Evolutionary conservation across 2,113 vertebrate genomes (phyloP), one percentile per base, ranked within the genome.

Genomic region (Leptobrachium ailaonicum): DNA sequence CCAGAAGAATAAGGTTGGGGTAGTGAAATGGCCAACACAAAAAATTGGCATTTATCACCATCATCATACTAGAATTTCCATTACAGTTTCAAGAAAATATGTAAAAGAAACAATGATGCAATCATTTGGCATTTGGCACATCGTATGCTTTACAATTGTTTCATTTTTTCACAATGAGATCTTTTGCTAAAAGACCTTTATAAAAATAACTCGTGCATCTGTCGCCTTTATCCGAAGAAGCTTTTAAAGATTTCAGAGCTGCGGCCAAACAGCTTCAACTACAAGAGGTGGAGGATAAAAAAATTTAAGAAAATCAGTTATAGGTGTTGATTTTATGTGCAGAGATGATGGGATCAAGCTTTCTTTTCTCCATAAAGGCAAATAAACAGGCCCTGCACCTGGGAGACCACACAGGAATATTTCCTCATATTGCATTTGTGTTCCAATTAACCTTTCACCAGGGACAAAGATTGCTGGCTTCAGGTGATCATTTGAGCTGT

Each of bases 351-450:
- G 32, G 42, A 10, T 41, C 5, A 45, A 66, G 43, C 8, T 66
- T 67, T 67, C 50, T 47, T 58, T 41, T 40, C 6, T 41, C 66
- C 62, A 5, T 67, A 62, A 10, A 56, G 71, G 73, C 47, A 73
- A 68, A 45, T 74, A 80, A 80, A 67, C 62, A 73, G 41, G n/a
- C 2, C 20, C 63, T 80, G 77, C 71, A 80, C 78, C 78, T 74
- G 78, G 77, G 20, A 60, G 78, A 80, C 71, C 78, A 80, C 71
- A 80, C 78, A 74, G 53, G 44, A 80, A 44, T 40, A 6, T 40
- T 50, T 44, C 41, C 62, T 12, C 40, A 53, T 32, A 72, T n/a
- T 32, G 6, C 6, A 20, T 5, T 45, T 9, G 3, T 32, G 63
- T 10, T 45, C 40, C 41, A 73, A 73, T 80, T 66, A 80, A 73